Percentiles rank a stretch among this genome's conserved stretches.
Evolutionary conservation across 2,113 vertebrate genomes (phyloP).

Genomic region (Onychorhynchus coronatus): DNA sequence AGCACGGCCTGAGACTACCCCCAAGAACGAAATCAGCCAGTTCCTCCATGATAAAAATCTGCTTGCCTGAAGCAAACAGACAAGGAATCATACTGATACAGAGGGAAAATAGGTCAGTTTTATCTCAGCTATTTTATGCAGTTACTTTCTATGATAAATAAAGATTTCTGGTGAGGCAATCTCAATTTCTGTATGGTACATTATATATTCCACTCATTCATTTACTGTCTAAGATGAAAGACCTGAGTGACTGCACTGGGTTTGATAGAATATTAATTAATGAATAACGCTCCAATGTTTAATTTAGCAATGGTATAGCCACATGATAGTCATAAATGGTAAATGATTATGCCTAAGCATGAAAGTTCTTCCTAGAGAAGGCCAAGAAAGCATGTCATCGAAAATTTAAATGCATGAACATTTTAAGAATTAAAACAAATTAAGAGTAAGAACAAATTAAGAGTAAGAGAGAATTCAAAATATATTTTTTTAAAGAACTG

Average conservation of each 20-base stretch:
- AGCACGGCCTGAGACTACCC: not conserved
- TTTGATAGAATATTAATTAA: slow-evolving; percentile 11
- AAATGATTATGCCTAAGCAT: not conserved
- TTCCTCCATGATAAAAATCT: not conserved
- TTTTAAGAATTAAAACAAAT: too few relatives aligned
- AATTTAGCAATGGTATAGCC: slow-evolving; percentile 3
- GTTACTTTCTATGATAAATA: not conserved
- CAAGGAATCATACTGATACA: not conserved
- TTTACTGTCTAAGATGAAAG: slow-evolving; percentile 15
- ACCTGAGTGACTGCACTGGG: not conserved
- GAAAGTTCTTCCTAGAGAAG: not conserved
- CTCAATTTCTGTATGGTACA: not conserved
- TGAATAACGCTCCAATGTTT: not conserved
- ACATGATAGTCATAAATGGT: not conserved
- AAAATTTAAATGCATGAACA: not conserved
- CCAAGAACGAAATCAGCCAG: not conserved
- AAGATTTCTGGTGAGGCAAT: not conserved
- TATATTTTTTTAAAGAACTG: not conserved
- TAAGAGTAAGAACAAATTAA: not conserved
- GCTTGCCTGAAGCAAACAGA: not conserved
- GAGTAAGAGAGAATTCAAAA: not conserved
- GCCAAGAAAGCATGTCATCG: not conserved
- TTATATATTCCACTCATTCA: not conserved
- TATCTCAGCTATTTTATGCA: not conserved
- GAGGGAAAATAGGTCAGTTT: not conserved